phyloP scores from a whole-genome alignment of 2,797 vertebrate species.

The Thalassophryne amazonica region DNA sequence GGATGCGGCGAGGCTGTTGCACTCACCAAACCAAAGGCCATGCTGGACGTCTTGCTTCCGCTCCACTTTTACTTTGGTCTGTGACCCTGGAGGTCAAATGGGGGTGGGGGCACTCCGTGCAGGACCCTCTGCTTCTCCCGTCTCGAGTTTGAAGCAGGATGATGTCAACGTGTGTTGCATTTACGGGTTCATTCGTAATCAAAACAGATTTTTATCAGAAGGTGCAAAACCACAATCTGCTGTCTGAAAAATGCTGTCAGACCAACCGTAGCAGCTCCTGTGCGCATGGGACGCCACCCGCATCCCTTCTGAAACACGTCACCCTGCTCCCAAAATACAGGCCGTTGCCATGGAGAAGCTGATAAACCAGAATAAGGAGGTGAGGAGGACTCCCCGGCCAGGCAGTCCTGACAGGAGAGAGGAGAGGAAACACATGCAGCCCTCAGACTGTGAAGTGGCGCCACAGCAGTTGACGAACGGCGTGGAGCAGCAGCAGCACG shows the following conservation, averaged over 20 bases:
- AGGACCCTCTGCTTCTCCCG: conserved; percentile 34
- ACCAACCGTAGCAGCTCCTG: conserved; percentile 51
- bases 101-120: conserved; percentile 1
- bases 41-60: neutral
- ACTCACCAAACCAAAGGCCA: neutral
- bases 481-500: conserved; percentile 69
- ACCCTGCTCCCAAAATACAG: conserved; percentile 56
- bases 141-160: conserved; percentile 18
- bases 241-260: conserved; percentile 47
- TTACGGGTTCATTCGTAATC: conserved; percentile 23
- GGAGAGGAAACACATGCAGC: neutral
- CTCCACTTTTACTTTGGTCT: conserved; percentile 14
- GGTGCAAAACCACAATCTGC: conserved; percentile 16
- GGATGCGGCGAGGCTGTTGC: neutral
- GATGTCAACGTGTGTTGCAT: conserved; percentile 34
- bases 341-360: conserved; percentile 50
- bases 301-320: conserved; percentile 46
- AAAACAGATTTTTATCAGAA: conserved; percentile 14
- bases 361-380: conserved; percentile 44
- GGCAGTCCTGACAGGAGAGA: conserved; percentile 13
- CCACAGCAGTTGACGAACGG: neutral
- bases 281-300: no score
- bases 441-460: neutral
- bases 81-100: conserved; percentile 7
- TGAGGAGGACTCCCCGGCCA: conserved; percentile 41